Conservation (phyloP, 2,113 vertebrate species). For the Ceyx cyanopectus region DNA sequence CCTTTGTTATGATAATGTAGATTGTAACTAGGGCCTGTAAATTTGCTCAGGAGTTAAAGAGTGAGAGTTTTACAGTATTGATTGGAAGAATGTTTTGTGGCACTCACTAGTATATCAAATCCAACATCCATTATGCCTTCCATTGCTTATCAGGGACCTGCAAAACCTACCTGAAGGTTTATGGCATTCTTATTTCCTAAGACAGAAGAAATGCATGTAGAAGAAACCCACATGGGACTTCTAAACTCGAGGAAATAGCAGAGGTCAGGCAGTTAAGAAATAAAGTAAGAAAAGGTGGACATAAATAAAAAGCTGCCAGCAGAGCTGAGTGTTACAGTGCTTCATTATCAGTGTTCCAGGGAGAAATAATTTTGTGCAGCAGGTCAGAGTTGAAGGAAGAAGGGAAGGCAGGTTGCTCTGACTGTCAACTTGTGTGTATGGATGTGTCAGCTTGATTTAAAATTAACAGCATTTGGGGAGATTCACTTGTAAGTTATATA, state of each 20-base stretch:
- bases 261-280: not conserved
- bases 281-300: not conserved
- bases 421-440: not conserved
- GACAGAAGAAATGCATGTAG: not conserved
- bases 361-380: not conserved
- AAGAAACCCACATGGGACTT: not conserved
- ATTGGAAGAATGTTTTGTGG: not conserved
- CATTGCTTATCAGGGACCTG: not conserved
- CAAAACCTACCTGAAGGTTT: not conserved
- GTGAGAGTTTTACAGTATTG: not conserved
- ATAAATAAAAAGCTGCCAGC: constrained; percentile 24
- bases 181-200: constrained; percentile 6
- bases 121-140: not conserved
- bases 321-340: not conserved
- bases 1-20: not conserved
- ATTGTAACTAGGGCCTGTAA: not conserved
- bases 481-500: constrained; percentile 37
- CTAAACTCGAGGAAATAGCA: not conserved
- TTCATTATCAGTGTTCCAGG: not conserved
- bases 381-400: constrained; percentile 35
- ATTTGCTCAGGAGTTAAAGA: not conserved
- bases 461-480: constrained; percentile 46
- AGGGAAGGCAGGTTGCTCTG: not conserved
- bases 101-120: not conserved
- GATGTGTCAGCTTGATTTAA: constrained; percentile 21